These are phyloP conservation scores for Cantharis rufa DNA, from an alignment of 2,888 invertebrate genomes.

Conservation along the genomic window DNA sequence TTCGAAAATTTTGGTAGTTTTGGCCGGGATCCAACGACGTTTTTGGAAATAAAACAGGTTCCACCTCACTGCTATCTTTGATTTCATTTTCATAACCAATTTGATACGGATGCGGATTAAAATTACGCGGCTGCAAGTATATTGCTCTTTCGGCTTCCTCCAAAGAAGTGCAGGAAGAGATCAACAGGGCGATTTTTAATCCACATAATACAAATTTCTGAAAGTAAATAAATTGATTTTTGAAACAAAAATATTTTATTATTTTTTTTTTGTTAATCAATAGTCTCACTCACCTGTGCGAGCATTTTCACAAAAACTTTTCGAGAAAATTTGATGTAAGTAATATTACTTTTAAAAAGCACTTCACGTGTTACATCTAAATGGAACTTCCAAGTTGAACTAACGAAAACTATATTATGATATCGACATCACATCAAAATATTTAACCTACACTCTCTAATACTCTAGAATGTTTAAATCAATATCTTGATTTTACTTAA, in stretches of 20 bases:
- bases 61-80: slow-evolving; percentile 23
- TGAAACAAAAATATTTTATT: too few species aligned
- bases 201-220: background rate
- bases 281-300: background rate
- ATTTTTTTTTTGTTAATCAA: background rate
- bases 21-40: slow-evolving; percentile 33
- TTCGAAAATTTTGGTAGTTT: slow-evolving; percentile 32
- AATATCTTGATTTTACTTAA: background rate
- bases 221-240: background rate
- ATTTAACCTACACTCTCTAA: background rate
- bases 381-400: background rate
- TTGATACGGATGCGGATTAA: slow-evolving; percentile 54
- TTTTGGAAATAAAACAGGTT: slow-evolving; percentile 38
- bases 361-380: background rate
- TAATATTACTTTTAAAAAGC: background rate
- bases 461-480: background rate
- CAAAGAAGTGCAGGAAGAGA: slow-evolving; percentile 22
- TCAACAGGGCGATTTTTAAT: background rate
- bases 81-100: slow-evolving; percentile 23
- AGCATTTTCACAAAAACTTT: background rate
- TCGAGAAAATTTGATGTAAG: background rate
- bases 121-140: slow-evolving; percentile 52
- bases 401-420: background rate
- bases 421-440: background rate
- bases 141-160: slow-evolving; percentile 51